Conservation (phyloP, 2,797 vertebrate species). For the Danio albolineatus region DNA sequence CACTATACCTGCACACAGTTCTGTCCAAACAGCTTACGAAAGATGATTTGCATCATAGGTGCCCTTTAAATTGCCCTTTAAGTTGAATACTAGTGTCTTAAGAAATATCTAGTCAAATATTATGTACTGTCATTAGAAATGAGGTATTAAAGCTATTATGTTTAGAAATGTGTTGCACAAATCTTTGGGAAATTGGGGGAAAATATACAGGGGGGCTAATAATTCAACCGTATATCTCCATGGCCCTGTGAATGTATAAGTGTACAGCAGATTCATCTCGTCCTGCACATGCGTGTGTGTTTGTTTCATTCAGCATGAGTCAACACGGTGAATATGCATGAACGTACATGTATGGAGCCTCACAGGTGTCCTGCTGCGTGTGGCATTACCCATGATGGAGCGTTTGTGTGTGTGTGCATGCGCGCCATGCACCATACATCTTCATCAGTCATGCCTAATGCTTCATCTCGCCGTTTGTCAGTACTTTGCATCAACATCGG, state of each 20-base stretch:
- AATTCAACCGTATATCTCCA: no score
- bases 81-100: no score
- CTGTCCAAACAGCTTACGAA: no score
- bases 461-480: conserved; percentile 41
- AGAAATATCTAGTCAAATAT: no score
- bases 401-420: conserved; percentile 22
- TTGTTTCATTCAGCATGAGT: neutral
- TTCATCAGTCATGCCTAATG: conserved; percentile 62
- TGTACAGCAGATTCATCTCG: neutral
- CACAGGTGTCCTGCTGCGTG: neutral
- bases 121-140: no score
- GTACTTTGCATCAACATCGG: conserved; percentile 58
- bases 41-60: no score
- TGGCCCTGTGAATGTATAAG: conserved; percentile 20
- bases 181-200: no score
- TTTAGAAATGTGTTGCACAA: no score
- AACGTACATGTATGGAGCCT: conserved; percentile 44
- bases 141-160: no score
- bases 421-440: conserved; percentile 57
- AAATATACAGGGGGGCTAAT: no score
- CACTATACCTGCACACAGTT: no score
- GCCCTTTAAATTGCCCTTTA: no score
- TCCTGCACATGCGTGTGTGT: conserved; percentile 4
- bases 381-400: conserved; percentile 19
- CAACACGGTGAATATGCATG: conserved; percentile 22